A percentile compares a stretch with the other conserved stretches of the same genome.
These are phyloP conservation scores for Platynereis dumerilii DNA, from an alignment of 2,888 invertebrate species.

Conservation along the genomic window DNA sequence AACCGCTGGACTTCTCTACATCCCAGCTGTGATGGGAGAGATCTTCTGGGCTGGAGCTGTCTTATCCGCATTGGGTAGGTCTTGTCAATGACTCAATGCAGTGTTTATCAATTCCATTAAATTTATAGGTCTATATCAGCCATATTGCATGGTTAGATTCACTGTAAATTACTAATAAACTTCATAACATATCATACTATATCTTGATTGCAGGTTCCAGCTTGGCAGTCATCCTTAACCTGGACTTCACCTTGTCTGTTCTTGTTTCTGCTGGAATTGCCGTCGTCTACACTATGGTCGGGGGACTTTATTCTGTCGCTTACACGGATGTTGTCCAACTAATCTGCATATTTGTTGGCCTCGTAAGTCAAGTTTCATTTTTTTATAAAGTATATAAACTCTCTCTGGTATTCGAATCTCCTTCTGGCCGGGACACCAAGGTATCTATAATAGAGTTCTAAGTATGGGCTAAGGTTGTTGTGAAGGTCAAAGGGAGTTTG, in stretches of 20 bases:
- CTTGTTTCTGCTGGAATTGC: conserved; percentile 48
- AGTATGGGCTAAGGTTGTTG: no score
- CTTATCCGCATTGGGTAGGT: conserved; percentile 52
- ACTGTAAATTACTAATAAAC: no score
- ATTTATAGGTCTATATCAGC: no score
- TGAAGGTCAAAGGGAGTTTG: no score
- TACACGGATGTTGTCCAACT: conserved; percentile 50
- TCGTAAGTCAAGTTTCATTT: conserved; percentile 42
- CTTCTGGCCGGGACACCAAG: no score
- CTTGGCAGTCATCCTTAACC: conserved; percentile 44
- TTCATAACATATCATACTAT: no score
- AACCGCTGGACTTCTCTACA: conserved; percentile 49
- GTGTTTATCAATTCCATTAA: no score
- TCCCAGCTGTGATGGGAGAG: conserved; percentile 54
- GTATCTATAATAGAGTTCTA: no score
- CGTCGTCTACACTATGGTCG: conserved; percentile 47
- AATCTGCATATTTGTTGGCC: conserved; percentile 42
- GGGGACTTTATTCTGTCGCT: conserved; percentile 52
- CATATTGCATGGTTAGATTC: no score
- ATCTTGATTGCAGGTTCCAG: conserved; percentile 43
- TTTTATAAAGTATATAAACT: no score
- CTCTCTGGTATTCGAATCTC: no score
- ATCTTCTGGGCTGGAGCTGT: conserved; percentile 58
- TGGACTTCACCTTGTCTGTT: conserved; percentile 42
- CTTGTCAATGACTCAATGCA: no score